phyloP scores from a whole-genome alignment of 2,113 vertebrate genomes.

The Silurus asotus region DNA sequence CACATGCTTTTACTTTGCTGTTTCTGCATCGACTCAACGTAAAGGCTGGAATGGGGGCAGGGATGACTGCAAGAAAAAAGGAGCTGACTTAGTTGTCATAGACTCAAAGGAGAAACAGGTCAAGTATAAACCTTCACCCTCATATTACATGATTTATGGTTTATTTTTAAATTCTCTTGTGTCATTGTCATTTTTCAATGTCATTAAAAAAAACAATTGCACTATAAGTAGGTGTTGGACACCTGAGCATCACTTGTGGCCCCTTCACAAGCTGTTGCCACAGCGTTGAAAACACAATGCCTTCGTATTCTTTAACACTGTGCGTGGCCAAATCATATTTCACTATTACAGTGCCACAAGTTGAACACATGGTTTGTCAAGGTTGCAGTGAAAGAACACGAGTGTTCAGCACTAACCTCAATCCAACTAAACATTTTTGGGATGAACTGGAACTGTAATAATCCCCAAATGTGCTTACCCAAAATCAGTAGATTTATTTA shows the following conservation, averaged over 20 bases:
- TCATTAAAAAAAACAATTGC: neutral
- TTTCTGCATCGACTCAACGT: conserved; percentile 3
- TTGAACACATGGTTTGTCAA: neutral
- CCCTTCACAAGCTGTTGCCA: neutral
- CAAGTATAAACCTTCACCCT: conserved; percentile 1
- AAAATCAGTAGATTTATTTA: too few relatives aligned
- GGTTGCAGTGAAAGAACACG: neutral
- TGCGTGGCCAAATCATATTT: neutral
- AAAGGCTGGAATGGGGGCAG: conserved; percentile 60
- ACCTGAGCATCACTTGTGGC: neutral
- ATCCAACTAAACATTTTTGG: neutral
- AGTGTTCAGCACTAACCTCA: too few relatives aligned
- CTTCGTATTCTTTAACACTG: neutral
- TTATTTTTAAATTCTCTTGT: neutral
- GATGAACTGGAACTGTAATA: too few relatives aligned
- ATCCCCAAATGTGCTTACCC: too few relatives aligned
- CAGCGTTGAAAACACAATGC: neutral
- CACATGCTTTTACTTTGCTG: conserved; percentile 62
- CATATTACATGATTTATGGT: neutral
- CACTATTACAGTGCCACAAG: neutral
- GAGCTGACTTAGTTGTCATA: conserved; percentile 58
- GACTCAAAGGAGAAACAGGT: conserved; percentile 64
- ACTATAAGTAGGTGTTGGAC: neutral
- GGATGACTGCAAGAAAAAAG: conserved; percentile 57
- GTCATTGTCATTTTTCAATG: too few relatives aligned